These are phyloP conservation scores for Lepidotrigona ventralis DNA, from an alignment of 1,140 invertebrate genomes.

Conservation along the genomic window DNA sequence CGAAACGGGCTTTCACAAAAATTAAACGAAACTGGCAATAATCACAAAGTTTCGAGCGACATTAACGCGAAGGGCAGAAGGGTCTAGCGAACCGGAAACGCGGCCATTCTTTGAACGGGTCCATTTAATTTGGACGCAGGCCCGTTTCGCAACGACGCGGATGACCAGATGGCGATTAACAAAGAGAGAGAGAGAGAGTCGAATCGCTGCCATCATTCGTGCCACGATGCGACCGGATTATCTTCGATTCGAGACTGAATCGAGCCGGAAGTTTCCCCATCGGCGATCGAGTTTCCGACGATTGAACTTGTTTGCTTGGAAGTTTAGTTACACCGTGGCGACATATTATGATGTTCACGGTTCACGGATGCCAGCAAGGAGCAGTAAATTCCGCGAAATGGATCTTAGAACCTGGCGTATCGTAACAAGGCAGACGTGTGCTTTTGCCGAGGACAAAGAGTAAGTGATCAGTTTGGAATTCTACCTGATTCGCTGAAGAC, in stretches of 20 bases:
- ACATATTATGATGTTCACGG: slow-evolving; percentile 1
- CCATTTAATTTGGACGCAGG: slow-evolving; percentile 57
- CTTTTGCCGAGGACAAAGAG: too few species aligned
- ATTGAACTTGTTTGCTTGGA: slow-evolving; percentile 16
- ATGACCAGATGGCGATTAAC: slow-evolving; percentile 51
- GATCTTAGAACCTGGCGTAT: neutral
- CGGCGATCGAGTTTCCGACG: slow-evolving; percentile 15
- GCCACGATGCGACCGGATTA: slow-evolving; percentile 10
- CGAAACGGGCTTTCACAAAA: slow-evolving; percentile 1
- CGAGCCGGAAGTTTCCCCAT: neutral
- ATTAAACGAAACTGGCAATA: slow-evolving; percentile 63
- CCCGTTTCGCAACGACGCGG: slow-evolving; percentile 31
- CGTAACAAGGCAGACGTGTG: neutral
- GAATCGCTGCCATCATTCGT: slow-evolving; percentile 57
- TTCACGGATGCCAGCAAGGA: neutral
- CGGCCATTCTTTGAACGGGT: slow-evolving; percentile 49
- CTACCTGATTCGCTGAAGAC: neutral
- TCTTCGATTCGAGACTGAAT: slow-evolving; percentile 22
- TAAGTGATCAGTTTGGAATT: too few species aligned
- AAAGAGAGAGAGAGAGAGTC: neutral
- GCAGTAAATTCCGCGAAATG: neutral
- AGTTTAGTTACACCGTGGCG: slow-evolving; percentile 11
- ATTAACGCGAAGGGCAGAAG: neutral
- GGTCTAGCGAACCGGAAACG: slow-evolving; percentile 6
- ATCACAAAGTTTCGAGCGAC: slow-evolving; percentile 50